Percentiles rank a stretch among this genome's conserved stretches.
Evolutionary conservation across 2,888 invertebrate genomes (phyloP).

Genomic region (Dryobotodes eremita): DNA sequence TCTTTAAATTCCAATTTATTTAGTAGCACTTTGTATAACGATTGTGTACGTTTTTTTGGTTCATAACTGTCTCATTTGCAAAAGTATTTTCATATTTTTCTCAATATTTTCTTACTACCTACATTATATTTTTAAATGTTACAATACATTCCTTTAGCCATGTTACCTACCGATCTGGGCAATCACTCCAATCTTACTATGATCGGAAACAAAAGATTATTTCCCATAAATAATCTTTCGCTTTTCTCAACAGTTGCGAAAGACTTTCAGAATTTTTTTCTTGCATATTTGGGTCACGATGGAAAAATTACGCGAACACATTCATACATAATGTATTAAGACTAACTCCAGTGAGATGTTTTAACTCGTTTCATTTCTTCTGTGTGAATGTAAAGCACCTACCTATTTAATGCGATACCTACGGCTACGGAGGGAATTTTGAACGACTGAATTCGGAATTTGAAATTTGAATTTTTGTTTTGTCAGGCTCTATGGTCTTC

Average conservation of each 20-base stretch:
- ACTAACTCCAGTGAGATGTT: constrained; percentile 42
- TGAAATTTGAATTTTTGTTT: neutral
- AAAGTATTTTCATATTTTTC: neutral
- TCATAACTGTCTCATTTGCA: neutral
- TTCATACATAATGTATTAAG: constrained; percentile 56
- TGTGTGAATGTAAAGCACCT: constrained; percentile 18
- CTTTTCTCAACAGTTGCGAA: constrained; percentile 20
- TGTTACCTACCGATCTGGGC: constrained; percentile 20
- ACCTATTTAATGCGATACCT: neutral
- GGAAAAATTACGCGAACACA: constrained; percentile 55
- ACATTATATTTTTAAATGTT: constrained; percentile 2
- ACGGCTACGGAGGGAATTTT: constrained; percentile 8
- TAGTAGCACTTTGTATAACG: neutral
- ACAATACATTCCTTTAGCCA: neutral
- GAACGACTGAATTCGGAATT: constrained; percentile 18
- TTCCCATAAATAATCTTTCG: constrained; percentile 8
- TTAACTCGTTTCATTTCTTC: constrained; percentile 31
- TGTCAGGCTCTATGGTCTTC: neutral
- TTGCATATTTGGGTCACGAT: constrained; percentile 45
- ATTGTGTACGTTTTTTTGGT: neutral
- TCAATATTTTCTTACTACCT: neutral
- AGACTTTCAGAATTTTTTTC: constrained; percentile 10
- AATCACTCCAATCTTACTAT: neutral
- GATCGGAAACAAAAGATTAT: constrained; percentile 41
- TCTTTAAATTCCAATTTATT: neutral